Evolutionary conservation across 2,113 vertebrate species (phyloP).

Genomic region (Pluvialis apricaria): DNA sequence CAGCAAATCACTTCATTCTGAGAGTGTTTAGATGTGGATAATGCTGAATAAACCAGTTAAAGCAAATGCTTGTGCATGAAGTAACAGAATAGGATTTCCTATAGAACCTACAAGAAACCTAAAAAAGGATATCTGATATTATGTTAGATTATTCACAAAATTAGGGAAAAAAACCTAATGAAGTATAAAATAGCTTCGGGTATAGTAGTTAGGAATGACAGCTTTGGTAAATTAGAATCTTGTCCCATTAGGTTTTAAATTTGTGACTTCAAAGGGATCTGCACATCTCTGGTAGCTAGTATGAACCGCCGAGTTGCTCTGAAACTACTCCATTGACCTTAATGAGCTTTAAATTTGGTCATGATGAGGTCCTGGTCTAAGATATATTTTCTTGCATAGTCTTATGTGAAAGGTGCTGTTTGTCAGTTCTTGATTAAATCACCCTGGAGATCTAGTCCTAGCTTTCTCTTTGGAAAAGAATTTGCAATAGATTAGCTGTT

Average conservation of each 20-base stretch:
- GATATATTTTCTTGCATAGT: background rate
- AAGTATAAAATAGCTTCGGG: background rate
- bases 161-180: background rate
- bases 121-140: background rate
- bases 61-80: background rate
- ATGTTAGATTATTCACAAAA: background rate
- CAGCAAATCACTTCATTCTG: constrained; percentile 20
- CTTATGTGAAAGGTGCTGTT: background rate
- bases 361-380: background rate
- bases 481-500: background rate
- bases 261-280: background rate
- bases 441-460: background rate
- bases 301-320: background rate
- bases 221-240: background rate
- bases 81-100: background rate
- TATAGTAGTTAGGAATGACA: background rate
- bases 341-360: background rate
- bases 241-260: background rate
- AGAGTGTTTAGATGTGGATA: background rate
- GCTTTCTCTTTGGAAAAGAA: background rate
- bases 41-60: background rate
- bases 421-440: background rate
- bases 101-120: background rate
- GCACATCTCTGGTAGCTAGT: background rate
- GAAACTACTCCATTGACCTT: background rate